phyloP scores from a whole-genome alignment of 2,888 invertebrate species.

The Hypomecis atomaria region DNA sequence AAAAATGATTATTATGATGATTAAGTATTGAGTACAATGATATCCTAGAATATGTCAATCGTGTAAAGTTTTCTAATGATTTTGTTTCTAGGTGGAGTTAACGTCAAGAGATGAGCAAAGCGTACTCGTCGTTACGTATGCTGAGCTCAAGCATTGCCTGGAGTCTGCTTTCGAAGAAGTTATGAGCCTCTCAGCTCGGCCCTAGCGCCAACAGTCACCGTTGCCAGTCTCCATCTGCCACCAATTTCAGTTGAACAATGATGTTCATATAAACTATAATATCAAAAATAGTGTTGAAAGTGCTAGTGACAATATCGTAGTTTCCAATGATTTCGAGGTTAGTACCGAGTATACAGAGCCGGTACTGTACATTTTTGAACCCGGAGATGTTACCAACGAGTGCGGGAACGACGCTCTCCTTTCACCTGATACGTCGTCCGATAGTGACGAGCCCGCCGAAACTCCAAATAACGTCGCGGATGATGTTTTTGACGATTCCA shows the following conservation, averaged over 20 bases:
- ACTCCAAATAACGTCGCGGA: neutral
- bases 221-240: neutral
- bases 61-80: too few species aligned
- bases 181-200: slow-evolving; percentile 68
- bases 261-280: neutral
- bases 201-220: slow-evolving; percentile 22
- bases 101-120: slow-evolving; percentile 99
- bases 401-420: neutral
- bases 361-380: neutral
- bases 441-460: neutral
- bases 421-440: neutral
- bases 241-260: neutral
- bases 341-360: neutral
- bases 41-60: too few species aligned
- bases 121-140: slow-evolving; percentile 97
- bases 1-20: too few species aligned
- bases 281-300: neutral
- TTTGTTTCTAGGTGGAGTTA: slow-evolving; percentile 90
- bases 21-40: too few species aligned
- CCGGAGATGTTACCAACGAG: neutral
- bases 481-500: neutral
- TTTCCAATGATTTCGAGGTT: neutral
- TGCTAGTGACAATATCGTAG: neutral
- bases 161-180: slow-evolving; percentile 96
- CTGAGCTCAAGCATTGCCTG: slow-evolving; percentile 97